Conservation (phyloP, 2,888 invertebrate genomes). For the Cryptophagus acutangulus region DNA sequence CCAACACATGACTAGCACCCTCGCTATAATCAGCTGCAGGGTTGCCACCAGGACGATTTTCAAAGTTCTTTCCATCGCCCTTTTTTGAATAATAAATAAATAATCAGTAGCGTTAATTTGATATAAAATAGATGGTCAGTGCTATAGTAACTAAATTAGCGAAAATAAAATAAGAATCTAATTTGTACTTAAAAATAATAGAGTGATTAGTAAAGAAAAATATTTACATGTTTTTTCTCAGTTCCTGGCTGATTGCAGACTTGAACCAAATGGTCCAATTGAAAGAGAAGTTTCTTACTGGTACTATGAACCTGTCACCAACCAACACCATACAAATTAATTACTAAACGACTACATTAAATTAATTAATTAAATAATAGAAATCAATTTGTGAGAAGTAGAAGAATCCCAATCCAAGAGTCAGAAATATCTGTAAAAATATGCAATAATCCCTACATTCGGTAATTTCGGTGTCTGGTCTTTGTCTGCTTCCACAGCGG, state of each 20-base stretch:
- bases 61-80: conserved; percentile 52
- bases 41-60: conserved; percentile 62
- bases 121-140: no score
- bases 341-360: conserved; percentile 5
- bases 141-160: no score
- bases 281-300: conserved; percentile 92
- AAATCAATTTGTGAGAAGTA: conserved; percentile 3
- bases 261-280: conserved; percentile 92
- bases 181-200: no score
- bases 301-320: conserved; percentile 81
- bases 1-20: conserved; percentile 92
- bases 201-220: conserved; percentile 18
- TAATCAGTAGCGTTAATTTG: no score
- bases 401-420: neutral
- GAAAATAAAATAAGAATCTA: no score
- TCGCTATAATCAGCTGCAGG: conserved; percentile 95
- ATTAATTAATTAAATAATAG: conserved; percentile 1
- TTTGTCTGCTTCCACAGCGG: conserved; percentile 30
- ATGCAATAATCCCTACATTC: no score
- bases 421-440: no score
- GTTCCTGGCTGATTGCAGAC: conserved; percentile 90
- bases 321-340: conserved; percentile 38
- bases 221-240: conserved; percentile 70
- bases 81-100: conserved; percentile 19
- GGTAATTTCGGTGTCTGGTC: conserved; percentile 37